These are phyloP conservation scores for Danio kyathit DNA, from an alignment of 2,797 vertebrate species.

Conservation along the genomic window DNA sequence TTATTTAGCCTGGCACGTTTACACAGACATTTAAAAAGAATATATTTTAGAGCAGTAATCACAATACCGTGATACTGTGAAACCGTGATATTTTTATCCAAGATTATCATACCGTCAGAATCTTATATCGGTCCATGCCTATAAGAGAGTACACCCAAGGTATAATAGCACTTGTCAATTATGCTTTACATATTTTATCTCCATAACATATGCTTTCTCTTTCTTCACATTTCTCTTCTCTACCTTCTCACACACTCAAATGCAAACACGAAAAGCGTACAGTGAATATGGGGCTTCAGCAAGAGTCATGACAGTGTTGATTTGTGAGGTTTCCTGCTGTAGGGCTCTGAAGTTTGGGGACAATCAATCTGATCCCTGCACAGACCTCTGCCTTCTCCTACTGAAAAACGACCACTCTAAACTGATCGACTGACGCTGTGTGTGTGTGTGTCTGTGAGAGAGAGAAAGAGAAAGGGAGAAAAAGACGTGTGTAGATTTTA, in stretches of 20 bases:
- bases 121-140: too few relatives aligned
- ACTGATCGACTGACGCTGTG: slow-evolving; percentile 49
- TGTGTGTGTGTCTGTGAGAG: too few relatives aligned
- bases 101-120: too few relatives aligned
- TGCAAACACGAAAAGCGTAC: slow-evolving; percentile 34
- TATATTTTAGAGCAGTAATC: too few relatives aligned
- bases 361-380: slow-evolving; percentile 61
- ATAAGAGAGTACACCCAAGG: too few relatives aligned
- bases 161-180: too few relatives aligned
- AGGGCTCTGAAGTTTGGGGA: slow-evolving; percentile 60
- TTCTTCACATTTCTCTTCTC: not conserved
- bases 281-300: slow-evolving; percentile 46
- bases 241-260: not conserved
- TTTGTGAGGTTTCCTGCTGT: slow-evolving; percentile 60
- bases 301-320: slow-evolving; percentile 58
- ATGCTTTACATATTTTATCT: not conserved
- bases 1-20: too few relatives aligned
- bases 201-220: not conserved
- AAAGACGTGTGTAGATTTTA: not conserved
- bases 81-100: too few relatives aligned
- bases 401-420: slow-evolving; percentile 60
- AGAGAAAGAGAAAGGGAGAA: too few relatives aligned
- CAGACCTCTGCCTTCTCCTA: slow-evolving; percentile 49
- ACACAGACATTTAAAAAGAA: too few relatives aligned
- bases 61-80: too few relatives aligned